Percentiles rank a stretch among this genome's conserved stretches.
phyloP scores from a whole-genome alignment of 2,888 invertebrate species.

The Ellobium chinense region DNA sequence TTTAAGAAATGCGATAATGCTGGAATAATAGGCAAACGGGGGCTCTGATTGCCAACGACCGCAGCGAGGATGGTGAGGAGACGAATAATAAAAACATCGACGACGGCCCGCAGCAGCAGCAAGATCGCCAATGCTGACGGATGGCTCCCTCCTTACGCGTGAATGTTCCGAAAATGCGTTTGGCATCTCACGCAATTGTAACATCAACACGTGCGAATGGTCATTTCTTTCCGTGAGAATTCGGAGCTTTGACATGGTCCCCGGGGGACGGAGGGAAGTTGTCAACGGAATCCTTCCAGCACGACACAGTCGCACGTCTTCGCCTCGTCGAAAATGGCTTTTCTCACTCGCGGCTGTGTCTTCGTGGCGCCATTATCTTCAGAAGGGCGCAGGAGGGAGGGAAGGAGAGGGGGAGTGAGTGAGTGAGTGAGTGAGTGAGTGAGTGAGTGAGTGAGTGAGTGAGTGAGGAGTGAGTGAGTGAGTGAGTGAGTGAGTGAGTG shows the following conservation, averaged over 20 bases:
- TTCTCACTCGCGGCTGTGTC: not conserved
- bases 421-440: not conserved
- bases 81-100: not conserved
- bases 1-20: not conserved
- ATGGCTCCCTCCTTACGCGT: not conserved
- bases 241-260: not conserved
- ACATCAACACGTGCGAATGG: conserved; percentile 29
- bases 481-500: not conserved
- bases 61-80: not conserved
- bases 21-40: not conserved
- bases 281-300: not conserved
- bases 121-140: not conserved
- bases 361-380: not conserved
- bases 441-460: not conserved
- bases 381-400: not conserved
- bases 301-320: not conserved
- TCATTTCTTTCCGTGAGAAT: conserved; percentile 12
- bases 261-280: not conserved
- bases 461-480: not conserved
- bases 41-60: not conserved
- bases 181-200: conserved; percentile 16
- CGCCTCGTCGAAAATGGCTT: not conserved
- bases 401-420: not conserved
- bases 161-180: conserved; percentile 20
- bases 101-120: not conserved